Evolutionary conservation across 2,888 invertebrate genomes (phyloP).

Genomic region (Dascillus cervinus): DNA sequence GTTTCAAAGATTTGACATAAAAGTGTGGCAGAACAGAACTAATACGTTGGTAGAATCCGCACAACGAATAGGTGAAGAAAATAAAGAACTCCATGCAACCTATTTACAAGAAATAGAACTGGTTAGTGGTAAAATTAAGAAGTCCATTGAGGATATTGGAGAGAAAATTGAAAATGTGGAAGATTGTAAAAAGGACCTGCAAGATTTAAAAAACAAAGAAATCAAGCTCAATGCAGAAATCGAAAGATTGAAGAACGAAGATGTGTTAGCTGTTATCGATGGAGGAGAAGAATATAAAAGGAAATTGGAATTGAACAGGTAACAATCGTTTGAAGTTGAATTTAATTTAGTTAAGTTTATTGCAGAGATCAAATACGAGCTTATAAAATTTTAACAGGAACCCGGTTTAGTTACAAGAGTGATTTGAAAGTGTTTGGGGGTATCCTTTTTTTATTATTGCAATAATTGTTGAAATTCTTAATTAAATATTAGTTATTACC

Average conservation of each 20-base stretch:
- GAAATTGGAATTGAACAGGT: too few relatives aligned
- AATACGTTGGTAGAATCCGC: too few relatives aligned
- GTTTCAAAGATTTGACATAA: too few relatives aligned
- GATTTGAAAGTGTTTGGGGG: not conserved
- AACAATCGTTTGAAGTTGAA: too few relatives aligned
- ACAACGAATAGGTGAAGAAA: too few relatives aligned
- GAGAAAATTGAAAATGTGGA: not conserved
- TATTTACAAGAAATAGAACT: too few relatives aligned
- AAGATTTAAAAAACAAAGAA: not conserved
- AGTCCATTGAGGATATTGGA: not conserved
- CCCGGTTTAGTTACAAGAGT: not conserved
- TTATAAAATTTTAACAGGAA: not conserved
- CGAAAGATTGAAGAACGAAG: not conserved
- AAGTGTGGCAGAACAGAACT: too few relatives aligned
- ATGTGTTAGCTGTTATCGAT: not conserved
- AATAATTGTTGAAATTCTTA: too few relatives aligned
- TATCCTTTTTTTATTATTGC: not conserved
- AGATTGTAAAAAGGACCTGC: not conserved
- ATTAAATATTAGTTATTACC: not conserved
- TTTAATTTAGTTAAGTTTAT: not conserved
- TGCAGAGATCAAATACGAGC: not conserved
- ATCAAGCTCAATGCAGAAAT: not conserved
- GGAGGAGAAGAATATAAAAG: not conserved
- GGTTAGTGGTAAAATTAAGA: not conserved
- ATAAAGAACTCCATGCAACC: not conserved